A percentile compares a stretch with the other conserved stretches of the same genome.
Evolutionary conservation across 2,888 invertebrate species (phyloP).

Genomic region (Orthonevra nobilis): DNA sequence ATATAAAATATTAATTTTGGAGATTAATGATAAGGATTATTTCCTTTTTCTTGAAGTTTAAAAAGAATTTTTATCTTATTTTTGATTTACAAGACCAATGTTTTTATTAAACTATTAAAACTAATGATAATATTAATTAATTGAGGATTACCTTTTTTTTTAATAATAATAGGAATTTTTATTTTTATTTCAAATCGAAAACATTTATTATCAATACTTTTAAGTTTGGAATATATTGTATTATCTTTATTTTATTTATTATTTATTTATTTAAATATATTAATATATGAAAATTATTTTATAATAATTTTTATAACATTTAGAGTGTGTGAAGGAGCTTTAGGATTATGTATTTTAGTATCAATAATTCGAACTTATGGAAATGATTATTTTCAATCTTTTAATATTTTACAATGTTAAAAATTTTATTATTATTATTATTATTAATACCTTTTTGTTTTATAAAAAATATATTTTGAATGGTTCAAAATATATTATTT

Average conservation of each 20-base stretch:
- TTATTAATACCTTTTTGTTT: slow-evolving; percentile 82
- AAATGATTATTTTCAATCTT: slow-evolving; percentile 84
- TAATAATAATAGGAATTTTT: slow-evolving; percentile 81
- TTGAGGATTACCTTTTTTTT: slow-evolving; percentile 80
- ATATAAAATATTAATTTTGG: slow-evolving; percentile 86
- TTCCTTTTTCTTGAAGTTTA: slow-evolving; percentile 83
- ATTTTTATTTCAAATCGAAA: slow-evolving; percentile 82
- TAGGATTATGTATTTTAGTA: slow-evolving; percentile 84
- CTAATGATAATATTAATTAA: slow-evolving; percentile 81
- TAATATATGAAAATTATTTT: slow-evolving; percentile 82
- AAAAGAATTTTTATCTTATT: slow-evolving; percentile 82
- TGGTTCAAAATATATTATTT: slow-evolving; percentile 82
- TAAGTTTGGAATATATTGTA: slow-evolving; percentile 84
- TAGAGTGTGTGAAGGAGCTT: slow-evolving; percentile 84
- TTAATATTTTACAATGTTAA: slow-evolving; percentile 83
- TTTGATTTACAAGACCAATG: slow-evolving; percentile 86
- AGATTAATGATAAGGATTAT: slow-evolving; percentile 83
- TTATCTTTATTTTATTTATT: slow-evolving; percentile 82
- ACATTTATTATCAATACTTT: slow-evolving; percentile 83
- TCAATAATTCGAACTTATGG: slow-evolving; percentile 84
- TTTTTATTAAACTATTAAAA: slow-evolving; percentile 86
- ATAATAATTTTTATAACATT: slow-evolving; percentile 84
- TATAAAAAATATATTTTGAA: slow-evolving; percentile 81
- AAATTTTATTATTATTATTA: slow-evolving; percentile 81
- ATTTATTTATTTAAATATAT: slow-evolving; percentile 80